These are phyloP conservation scores for Spisula subtruncata DNA, from an alignment of 2,888 invertebrate species.

Conservation along the genomic window DNA sequence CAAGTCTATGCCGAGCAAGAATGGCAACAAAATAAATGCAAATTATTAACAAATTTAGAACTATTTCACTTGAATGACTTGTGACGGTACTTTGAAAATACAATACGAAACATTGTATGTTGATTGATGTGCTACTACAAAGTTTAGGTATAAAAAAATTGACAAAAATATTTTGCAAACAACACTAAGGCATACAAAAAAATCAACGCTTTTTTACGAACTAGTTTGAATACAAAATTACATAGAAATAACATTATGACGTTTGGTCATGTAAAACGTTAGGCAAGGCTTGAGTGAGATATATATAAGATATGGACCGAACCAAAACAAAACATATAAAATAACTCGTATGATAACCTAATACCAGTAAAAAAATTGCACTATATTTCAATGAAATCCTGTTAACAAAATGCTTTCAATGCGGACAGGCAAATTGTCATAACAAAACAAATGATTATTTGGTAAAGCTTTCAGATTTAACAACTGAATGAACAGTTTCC, in stretches of 20 bases:
- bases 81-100: neutral
- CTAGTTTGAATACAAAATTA: slow-evolving; percentile 14
- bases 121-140: slow-evolving; percentile 13
- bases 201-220: neutral
- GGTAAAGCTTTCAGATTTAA: slow-evolving; percentile 15
- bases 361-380: slow-evolving; percentile 19
- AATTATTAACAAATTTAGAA: neutral
- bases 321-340: slow-evolving; percentile 22
- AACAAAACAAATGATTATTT: slow-evolving; percentile 4
- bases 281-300: slow-evolving; percentile 21
- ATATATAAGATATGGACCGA: neutral
- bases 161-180: slow-evolving; percentile 23
- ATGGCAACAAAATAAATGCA: slow-evolving; percentile 50
- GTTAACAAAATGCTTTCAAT: neutral
- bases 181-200: slow-evolving; percentile 26
- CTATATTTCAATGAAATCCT: slow-evolving; percentile 25
- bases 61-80: neutral
- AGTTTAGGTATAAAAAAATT: slow-evolving; percentile 23
- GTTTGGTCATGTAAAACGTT: slow-evolving; percentile 26
- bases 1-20: slow-evolving; percentile 19
- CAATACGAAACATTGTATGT: neutral
- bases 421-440: slow-evolving; percentile 9
- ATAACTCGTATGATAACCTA: neutral
- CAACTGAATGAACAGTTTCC: neutral
- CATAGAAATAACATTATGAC: slow-evolving; percentile 11